A percentile compares a stretch with the other conserved stretches of the same genome.
Conservation (phyloP, 64 coral and sea anemone genomes). For the Astreopora myriophthalma region DNA sequence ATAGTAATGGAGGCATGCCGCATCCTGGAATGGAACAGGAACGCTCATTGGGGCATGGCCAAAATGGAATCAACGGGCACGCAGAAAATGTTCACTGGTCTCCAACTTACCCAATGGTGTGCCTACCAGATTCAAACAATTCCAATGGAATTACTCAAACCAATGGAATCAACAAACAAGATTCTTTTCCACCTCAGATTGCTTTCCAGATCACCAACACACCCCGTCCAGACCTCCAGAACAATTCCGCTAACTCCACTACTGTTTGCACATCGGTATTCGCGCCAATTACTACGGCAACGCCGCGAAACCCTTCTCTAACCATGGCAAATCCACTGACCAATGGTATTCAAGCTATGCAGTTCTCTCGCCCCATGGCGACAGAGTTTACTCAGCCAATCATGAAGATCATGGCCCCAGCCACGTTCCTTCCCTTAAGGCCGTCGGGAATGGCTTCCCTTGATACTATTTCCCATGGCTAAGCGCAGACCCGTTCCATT, state of each 20-base stretch:
- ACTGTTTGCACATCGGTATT: conserved; percentile 81
- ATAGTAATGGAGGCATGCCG: conserved; percentile 60
- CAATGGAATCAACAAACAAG: conserved; percentile 76
- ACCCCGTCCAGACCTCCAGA: conserved; percentile 79
- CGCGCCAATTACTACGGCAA: conserved; percentile 82
- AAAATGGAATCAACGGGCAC: conserved; percentile 67
- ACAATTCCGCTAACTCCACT: conserved; percentile 57
- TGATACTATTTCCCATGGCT: conserved; percentile 70
- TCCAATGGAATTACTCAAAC: conserved; percentile 78
- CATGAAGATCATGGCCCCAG: conserved; percentile 78
- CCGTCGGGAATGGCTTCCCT: conserved; percentile 69
- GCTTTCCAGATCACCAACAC: conserved; percentile 85
- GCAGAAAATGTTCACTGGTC: conserved; percentile 93
- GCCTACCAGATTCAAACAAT: conserved; percentile 81
- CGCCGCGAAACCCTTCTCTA: conserved; percentile 75
- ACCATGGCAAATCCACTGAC: conserved; percentile 62
- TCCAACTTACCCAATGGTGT: conserved; percentile 87
- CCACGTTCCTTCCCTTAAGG: conserved; percentile 71
- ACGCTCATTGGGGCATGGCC: conserved; percentile 64
- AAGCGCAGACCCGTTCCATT: background rate
- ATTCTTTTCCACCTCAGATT: conserved; percentile 77
- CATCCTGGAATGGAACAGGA: conserved; percentile 81
- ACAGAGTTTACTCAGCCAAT: conserved; percentile 77
- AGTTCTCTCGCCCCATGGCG: conserved; percentile 74
- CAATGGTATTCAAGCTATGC: conserved; percentile 76